Conservation (phyloP, 2,113 vertebrate species). For the Poeciliopsis occidentalis region DNA sequence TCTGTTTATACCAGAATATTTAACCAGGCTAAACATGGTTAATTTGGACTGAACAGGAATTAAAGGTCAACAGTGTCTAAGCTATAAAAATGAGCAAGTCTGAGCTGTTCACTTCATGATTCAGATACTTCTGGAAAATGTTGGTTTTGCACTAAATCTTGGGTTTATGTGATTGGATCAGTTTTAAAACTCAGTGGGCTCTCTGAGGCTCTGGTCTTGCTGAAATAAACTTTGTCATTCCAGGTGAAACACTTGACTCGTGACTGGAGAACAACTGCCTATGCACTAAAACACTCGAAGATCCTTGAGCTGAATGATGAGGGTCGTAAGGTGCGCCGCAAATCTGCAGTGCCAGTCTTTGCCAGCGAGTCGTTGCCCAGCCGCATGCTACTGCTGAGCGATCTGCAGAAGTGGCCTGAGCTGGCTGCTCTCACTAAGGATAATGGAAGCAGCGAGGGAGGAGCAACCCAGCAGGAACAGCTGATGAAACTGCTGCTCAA, state of each 20-base stretch:
- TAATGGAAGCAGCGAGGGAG: slow-evolving; percentile 70
- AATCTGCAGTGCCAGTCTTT: slow-evolving; percentile 88
- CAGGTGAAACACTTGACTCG: slow-evolving; percentile 96
- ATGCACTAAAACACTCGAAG: slow-evolving; percentile 88
- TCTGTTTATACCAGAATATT: slow-evolving; percentile 24
- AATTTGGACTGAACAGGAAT: slow-evolving; percentile 13
- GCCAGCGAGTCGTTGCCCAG: slow-evolving; percentile 93
- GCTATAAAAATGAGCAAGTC: slow-evolving; percentile 1
- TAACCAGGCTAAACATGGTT: neutral
- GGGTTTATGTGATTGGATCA: neutral
- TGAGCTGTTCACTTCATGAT: neutral
- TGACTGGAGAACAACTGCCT: slow-evolving; percentile 96
- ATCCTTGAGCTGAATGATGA: slow-evolving; percentile 91
- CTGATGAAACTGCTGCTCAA: slow-evolving; percentile 95
- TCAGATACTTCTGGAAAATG: too few relatives aligned
- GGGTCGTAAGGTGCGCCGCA: slow-evolving; percentile 90
- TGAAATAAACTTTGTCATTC: slow-evolving; percentile 33
- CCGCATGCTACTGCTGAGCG: slow-evolving; percentile 93
- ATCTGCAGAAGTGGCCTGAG: slow-evolving; percentile 86
- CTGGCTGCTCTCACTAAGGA: slow-evolving; percentile 72
- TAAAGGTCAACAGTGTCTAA: neutral
- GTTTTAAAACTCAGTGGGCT: neutral
- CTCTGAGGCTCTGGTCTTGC: neutral
- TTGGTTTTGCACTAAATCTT: too few relatives aligned
- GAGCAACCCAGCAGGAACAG: slow-evolving; percentile 84